Conservation (phyloP, 92 coral and sea anemone genomes). For the Bergia puertoricense region DNA sequence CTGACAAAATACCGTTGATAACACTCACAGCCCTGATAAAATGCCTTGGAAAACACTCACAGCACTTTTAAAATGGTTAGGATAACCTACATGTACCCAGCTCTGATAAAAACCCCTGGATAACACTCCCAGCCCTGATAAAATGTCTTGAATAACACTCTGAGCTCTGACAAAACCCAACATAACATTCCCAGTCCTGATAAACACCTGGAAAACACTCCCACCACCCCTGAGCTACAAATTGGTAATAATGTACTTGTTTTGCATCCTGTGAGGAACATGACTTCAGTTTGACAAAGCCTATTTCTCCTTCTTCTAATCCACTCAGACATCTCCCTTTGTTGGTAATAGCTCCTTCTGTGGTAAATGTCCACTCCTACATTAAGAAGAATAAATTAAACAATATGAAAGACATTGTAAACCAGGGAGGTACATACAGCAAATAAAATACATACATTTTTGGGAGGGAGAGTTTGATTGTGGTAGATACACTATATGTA, state of each 20-base stretch:
- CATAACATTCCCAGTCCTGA: too few species aligned
- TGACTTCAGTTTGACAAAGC: not conserved
- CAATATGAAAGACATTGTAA: not conserved
- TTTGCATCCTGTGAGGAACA: slow-evolving; percentile 16
- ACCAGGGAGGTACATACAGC: too few species aligned
- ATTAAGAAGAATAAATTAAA: not conserved
- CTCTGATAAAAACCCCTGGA: too few species aligned
- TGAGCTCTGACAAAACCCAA: too few species aligned
- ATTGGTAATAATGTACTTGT: not conserved
- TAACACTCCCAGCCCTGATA: too few species aligned
- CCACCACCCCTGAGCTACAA: not conserved
- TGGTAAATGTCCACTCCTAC: slow-evolving; percentile 23
- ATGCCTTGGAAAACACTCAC: not conserved
- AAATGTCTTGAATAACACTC: too few species aligned
- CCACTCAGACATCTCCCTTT: slow-evolving; percentile 1
- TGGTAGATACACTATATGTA: too few species aligned
- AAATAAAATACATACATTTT: too few species aligned
- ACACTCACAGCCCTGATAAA: not conserved
- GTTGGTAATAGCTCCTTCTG: slow-evolving; percentile 25
- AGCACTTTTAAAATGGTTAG: not conserved
- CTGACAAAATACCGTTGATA: too few species aligned
- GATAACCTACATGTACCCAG: too few species aligned
- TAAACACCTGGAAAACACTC: too few species aligned
- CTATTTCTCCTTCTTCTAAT: slow-evolving; percentile 6
- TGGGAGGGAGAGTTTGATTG: too few species aligned